Evolutionary conservation across 1,140 invertebrate species (phyloP), one percentile per base, ranked within the genome.

Genomic region (Cataglyphis hispanica): DNA sequence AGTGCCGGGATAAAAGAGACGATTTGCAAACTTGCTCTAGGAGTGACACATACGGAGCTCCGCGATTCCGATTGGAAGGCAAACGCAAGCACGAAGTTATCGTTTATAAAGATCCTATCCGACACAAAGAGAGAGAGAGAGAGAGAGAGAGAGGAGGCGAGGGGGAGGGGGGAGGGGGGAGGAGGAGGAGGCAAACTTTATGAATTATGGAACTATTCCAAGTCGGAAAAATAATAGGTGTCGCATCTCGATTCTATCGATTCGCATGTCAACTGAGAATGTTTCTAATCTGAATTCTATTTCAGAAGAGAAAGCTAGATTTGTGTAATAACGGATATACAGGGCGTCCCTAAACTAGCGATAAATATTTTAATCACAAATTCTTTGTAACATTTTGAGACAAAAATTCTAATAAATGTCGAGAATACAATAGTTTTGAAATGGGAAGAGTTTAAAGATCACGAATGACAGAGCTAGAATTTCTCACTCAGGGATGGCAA

Each of bases 21-120:
- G 89, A 90, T 89, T 90, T 90, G 88, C 87, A 83, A 89, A 89
- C 81, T 90, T 85, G 85, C 60, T 87, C 67, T 58, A 69, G 37
- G 40, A 69, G 16, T 46, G 25, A 64, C 84, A 46, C 56, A 67
- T 72, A 74, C 63, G 66, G 61, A 83, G 60, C 56, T 19, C 34
- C 43, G 46, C 46, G 27, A 53, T 66, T 66, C 74, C 64, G 60
- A 72, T 84, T 64, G 77, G 27, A 40, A 43, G 50, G 31, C 70
- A 86, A 88, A 89, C 77, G 88, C 81, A 86, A 88, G 66, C 46
- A 25, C 40, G 16, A 64, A 76, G 74, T 89, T 89, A 89, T 74
- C 69, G 70, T 88, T 89, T 86, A 64, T 72, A 83, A 83, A 83
- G 70, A 86, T 61, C 72, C 46, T 5, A 31, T n/a, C 25, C n/a